These are phyloP conservation scores for Calameuta pallipes DNA, from an alignment of 2,888 invertebrate genomes.

Conservation along the genomic window DNA sequence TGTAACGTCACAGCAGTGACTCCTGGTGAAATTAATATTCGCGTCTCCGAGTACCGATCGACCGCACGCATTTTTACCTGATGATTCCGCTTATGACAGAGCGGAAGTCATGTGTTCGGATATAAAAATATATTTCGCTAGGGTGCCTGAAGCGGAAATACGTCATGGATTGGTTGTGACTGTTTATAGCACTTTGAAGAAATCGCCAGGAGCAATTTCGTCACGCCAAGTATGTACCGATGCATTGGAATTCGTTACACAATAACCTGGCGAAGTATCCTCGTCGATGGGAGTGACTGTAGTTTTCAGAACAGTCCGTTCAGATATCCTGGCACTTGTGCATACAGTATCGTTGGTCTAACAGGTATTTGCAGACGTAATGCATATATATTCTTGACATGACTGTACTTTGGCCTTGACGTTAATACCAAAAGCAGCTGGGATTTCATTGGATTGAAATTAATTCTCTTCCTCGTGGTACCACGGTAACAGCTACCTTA, in stretches of 20 bases:
- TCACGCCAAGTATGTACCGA: neutral
- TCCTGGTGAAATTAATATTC: neutral
- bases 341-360: neutral
- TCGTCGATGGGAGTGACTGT: neutral
- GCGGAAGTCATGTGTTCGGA: neutral
- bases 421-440: neutral
- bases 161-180: neutral
- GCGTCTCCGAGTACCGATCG: neutral
- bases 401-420: neutral
- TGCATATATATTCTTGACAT: neutral
- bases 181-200: neutral
- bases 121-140: neutral
- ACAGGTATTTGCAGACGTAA: neutral
- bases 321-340: neutral
- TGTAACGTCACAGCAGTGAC: neutral
- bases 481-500: neutral
- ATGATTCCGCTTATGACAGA: neutral
- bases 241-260: neutral
- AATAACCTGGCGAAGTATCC: neutral
- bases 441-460: neutral
- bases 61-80: neutral
- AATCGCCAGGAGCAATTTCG: neutral
- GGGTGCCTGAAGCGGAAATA: neutral
- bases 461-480: neutral
- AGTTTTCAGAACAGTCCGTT: neutral